Base-by-base conservation (phyloP, 2,113 vertebrate species). In the Chunga burmeisteri region DNA sequence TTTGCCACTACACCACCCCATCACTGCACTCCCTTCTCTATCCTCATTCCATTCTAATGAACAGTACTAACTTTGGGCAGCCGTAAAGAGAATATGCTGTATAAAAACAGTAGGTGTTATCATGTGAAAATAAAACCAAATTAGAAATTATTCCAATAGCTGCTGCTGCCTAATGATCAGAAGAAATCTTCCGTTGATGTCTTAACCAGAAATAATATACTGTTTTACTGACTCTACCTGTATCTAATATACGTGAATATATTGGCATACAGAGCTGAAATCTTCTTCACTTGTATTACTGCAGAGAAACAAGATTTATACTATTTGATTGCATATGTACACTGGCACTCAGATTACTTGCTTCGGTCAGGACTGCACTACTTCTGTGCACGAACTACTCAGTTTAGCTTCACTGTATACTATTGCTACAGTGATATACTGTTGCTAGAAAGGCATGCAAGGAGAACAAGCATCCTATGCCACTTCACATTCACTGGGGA, bases 141-240 rank as follows among this genome's bases (percentile, higher is more conserved):
- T 59, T 38, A 78, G 23, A 90, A 92, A 77, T 29, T 65, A 70
- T 74, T 90, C 34, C 59, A 70, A 42, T 49, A 75, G 46, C 18
- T 90, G 40, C 27, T 12, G 38, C 50, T 94, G 88, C 20, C 46
- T 96, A 90, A 96, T 95, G 80, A 89, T 94, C 71, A 90, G 78
- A 93, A 95, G 80, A 82, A 94, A 94, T 82, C 84, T 94, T 94
- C 9, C 52, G 91, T 55, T 94, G 71, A 61, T 85, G 67, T 94
- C 89, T 83, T 96, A 96, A 97, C 30, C 53, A 96, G 92, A 97
- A 97, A 95, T 94, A 93, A 86, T 85, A 96, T 66, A 32, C 32
- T 19, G 15, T 87, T 93, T 91, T 79, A 91, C 52, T 91, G 47
- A 73, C 67, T 78, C n/a, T 71, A 44, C 6, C 8, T 71, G 8